Percentiles rank a stretch among this genome's conserved stretches.
Evolutionary conservation across 2,113 vertebrate species (phyloP).

Genomic region (Balaenoptera acutorostrata): DNA sequence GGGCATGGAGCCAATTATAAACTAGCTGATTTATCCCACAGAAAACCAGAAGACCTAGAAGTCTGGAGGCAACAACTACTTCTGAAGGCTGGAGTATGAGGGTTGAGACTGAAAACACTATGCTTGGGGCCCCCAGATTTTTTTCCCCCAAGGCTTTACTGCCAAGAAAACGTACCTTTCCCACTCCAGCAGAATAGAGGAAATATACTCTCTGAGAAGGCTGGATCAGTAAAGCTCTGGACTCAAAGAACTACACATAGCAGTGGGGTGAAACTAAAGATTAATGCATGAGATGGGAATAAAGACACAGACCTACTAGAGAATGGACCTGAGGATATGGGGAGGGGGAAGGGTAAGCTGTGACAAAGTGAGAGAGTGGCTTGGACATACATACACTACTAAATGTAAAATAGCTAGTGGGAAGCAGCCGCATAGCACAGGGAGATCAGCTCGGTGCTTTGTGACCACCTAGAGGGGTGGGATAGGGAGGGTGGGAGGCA

Average conservation of each 20-base stretch:
- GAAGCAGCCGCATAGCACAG: too few species aligned
- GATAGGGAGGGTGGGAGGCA: too few species aligned
- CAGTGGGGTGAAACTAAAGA: neutral
- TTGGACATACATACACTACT: too few species aligned
- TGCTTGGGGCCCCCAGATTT: neutral
- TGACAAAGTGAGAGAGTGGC: too few species aligned
- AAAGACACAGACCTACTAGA: too few species aligned
- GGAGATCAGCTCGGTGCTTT: too few species aligned
- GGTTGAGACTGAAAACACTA: neutral
- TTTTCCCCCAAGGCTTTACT: neutral
- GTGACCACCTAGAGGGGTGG: too few species aligned
- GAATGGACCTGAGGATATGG: too few species aligned
- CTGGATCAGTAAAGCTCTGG: neutral
- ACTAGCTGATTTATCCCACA: neutral
- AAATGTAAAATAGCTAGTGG: too few species aligned
- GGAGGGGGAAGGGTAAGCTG: too few species aligned
- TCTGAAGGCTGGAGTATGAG: neutral
- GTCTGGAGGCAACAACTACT: neutral
- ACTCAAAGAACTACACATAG: neutral
- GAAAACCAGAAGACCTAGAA: neutral
- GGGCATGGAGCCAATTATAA: neutral
- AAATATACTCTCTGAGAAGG: neutral
- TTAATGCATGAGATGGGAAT: neutral
- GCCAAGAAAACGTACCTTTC: neutral
- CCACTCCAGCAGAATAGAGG: neutral